Conservation (phyloP, 2,888 invertebrate species). For the Lasiommata megera region DNA sequence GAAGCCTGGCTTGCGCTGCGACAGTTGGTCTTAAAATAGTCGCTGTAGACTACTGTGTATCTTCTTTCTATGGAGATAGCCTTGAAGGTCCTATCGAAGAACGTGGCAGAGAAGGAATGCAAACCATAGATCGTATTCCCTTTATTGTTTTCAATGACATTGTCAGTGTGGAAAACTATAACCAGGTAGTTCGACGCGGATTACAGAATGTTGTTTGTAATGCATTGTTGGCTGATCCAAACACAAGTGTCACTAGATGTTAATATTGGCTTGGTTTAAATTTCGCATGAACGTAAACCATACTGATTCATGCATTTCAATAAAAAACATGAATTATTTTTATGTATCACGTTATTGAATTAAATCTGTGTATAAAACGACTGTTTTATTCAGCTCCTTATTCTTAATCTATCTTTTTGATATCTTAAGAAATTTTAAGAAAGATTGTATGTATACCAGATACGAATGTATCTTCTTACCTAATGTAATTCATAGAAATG, state of each 20-base stretch:
- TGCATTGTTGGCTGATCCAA: neutral
- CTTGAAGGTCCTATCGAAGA: conserved; percentile 1
- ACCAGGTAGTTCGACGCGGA: neutral
- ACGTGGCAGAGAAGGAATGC: neutral
- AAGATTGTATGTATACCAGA: no score
- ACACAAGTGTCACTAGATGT: neutral
- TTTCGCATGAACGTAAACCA: no score
- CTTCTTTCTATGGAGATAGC: conserved; percentile 41
- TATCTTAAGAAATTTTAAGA: no score
- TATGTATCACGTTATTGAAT: no score
- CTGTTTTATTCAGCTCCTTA: no score
- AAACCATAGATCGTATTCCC: neutral
- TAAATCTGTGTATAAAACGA: no score
- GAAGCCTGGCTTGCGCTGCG: conserved; percentile 54
- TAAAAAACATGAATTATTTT: no score
- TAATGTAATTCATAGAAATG: no score
- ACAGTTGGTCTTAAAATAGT: conserved; percentile 48
- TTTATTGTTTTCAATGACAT: neutral
- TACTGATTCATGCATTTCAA: no score
- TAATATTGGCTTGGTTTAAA: neutral
- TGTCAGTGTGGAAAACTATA: neutral
- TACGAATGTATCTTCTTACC: no score
- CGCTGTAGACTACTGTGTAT: conserved; percentile 55
- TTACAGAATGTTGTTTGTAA: neutral
- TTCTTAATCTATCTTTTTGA: no score